Evolutionary conservation across 2,888 invertebrate genomes (phyloP).

Genomic region (Crepidodera aurea): DNA sequence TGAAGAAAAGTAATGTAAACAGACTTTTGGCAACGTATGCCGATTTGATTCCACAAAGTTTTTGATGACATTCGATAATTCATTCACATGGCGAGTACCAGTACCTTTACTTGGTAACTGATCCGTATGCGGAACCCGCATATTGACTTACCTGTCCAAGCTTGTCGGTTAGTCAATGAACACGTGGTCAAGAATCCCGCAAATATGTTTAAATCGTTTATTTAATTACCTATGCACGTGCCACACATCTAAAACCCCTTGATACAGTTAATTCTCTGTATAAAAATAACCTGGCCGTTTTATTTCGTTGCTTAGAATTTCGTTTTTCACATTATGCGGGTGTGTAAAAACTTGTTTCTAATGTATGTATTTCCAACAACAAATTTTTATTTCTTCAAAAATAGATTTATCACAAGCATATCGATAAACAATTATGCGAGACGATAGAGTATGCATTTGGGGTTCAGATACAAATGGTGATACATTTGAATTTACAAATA

Average conservation of each 20-base stretch:
- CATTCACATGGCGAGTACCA: constrained; percentile 12
- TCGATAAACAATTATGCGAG: no score
- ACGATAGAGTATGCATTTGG: no score
- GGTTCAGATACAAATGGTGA: no score
- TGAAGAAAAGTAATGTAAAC: no score
- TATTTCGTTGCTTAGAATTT: background rate
- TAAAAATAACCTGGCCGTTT: constrained; percentile 20
- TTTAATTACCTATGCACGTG: constrained; percentile 29
- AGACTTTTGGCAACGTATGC: no score
- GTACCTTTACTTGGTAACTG: constrained; percentile 25
- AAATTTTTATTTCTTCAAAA: no score
- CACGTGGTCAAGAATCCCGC: constrained; percentile 30
- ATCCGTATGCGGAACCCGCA: constrained; percentile 33
- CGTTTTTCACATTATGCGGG: background rate
- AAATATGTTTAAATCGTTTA: constrained; percentile 33
- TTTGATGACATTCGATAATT: no score
- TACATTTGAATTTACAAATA: no score
- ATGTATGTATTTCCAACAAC: no score
- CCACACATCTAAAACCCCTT: constrained; percentile 16
- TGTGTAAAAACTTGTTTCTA: background rate
- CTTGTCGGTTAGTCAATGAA: constrained; percentile 32
- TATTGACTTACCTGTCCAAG: constrained; percentile 35
- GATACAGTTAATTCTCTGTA: constrained; percentile 20
- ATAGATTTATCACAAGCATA: no score
- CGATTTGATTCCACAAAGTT: no score